Conservation (phyloP, 1,140 invertebrate genomes). For the Mesaphorura yosii region DNA sequence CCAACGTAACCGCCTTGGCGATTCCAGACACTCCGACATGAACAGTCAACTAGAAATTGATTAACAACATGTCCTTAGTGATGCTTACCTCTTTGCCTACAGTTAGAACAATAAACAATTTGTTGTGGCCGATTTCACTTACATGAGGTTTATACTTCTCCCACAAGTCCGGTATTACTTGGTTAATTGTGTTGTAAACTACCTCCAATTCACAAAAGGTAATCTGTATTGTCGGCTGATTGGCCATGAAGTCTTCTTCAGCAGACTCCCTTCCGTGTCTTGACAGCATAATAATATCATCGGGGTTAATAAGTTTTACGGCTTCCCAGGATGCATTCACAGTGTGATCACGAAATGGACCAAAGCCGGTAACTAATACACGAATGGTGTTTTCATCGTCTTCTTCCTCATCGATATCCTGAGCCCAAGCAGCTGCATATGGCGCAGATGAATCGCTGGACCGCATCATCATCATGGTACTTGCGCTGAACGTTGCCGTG, state of each 20-base stretch:
- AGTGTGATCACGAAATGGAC: conserved; percentile 39
- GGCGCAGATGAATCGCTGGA: no score
- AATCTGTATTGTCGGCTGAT: no score
- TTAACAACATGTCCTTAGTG: no score
- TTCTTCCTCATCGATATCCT: no score
- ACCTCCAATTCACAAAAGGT: conserved; percentile 24
- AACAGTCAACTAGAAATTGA: conserved; percentile 36
- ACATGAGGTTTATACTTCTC: conserved; percentile 34
- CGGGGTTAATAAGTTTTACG: conserved; percentile 34
- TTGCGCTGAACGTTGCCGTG: no score
- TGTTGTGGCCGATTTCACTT: conserved; percentile 10
- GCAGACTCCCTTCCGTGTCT: no score
- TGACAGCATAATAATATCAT: conserved; percentile 14
- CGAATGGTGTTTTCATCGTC: no score
- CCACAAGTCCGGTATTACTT: conserved; percentile 34
- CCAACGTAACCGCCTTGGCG: conserved; percentile 39
- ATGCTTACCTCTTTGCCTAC: no score
- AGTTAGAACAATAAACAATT: conserved; percentile 5
- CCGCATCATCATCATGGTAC: no score
- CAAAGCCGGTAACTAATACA: conserved; percentile 37
- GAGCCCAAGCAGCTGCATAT: no score
- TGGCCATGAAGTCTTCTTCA: no score
- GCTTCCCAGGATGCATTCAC: conserved; percentile 41
- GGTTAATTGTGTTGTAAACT: conserved; percentile 34
- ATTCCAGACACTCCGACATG: conserved; percentile 44